Conservation (phyloP, 2,797 vertebrate genomes). For the Cetoscarus ocellatus region DNA sequence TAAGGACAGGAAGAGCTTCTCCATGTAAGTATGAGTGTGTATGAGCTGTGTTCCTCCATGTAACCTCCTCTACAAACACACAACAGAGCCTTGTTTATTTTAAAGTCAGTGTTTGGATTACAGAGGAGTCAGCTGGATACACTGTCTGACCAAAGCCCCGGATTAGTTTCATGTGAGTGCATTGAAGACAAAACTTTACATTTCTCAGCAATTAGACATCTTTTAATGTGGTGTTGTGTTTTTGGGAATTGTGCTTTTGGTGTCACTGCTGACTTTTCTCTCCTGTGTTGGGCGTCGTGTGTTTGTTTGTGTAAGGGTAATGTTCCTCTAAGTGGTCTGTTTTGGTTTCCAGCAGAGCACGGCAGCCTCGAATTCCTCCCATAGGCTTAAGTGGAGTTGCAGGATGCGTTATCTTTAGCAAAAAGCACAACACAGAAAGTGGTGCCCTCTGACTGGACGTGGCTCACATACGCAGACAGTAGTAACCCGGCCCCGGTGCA, state of each 20-base stretch:
- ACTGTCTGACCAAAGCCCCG: constrained; percentile 39
- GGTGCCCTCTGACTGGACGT: constrained; percentile 54
- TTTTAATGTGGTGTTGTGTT: constrained; percentile 33
- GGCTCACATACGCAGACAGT: constrained; percentile 48
- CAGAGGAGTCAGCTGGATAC: constrained; percentile 53
- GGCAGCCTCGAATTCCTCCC: constrained; percentile 63
- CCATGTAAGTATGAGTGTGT: constrained; percentile 37
- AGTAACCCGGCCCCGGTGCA: constrained; percentile 45
- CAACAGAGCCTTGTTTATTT: constrained; percentile 62
- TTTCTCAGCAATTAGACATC: constrained; percentile 32
- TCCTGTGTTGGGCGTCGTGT: constrained; percentile 34
- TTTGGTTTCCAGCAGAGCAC: constrained; percentile 68
- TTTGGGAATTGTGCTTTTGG: constrained; percentile 28
- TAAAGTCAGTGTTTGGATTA: constrained; percentile 69
- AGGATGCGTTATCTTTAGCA: constrained; percentile 72
- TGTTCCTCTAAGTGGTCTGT: constrained; percentile 56
- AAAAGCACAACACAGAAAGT: constrained; percentile 52
- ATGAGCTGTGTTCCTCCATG: constrained; percentile 42
- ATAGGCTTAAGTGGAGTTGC: constrained; percentile 54
- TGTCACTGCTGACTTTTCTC: constrained; percentile 19
- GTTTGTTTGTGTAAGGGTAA: constrained; percentile 50
- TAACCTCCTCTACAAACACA: constrained; percentile 60
- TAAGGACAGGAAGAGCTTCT: constrained; percentile 38
- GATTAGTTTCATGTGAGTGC: constrained; percentile 39
- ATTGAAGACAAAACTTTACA: constrained; percentile 28